Base-by-base conservation (phyloP, 2,797 vertebrate genomes). In the Sylvilagus floridanus region DNA sequence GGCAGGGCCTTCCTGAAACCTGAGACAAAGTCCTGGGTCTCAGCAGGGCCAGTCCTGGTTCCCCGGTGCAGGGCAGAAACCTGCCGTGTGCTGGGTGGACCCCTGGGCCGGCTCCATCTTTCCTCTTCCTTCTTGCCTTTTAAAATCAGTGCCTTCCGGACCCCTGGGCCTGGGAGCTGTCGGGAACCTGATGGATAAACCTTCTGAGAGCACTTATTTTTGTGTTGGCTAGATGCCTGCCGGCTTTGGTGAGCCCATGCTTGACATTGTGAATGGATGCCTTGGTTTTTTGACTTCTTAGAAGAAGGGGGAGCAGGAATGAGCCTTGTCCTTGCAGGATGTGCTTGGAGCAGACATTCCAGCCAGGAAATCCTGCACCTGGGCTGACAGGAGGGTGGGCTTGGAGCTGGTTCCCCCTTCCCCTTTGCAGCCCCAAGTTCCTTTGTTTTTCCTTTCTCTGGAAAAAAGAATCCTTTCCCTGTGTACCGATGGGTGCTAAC, bases 111-210 rank as follows among this genome's bases (percentile, higher is more conserved):
- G 17, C n/a, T 60, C 32, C 24, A 1, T 78, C 93, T 73, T 22
- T 54, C 47, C n/a, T 96, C 95, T 97, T 93, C 95, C 68, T 92
- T 94, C 96, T 96, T 60, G 17, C 30, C 91, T 97, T 96, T 96
- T 96, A 96, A 97, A 97, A 97, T 88, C 47, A 68, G 83, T 79
- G 96, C 96, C 96, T 97, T 97, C 97, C 57, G 88, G 93, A 97
- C 96, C 93, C 95, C 95, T 96, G 47, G 42, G 97, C 75, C 97
- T 30, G 66, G 83, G 96, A 96, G 83, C 97, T 97, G 94, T 97
- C 97, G 13, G 93, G 78, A 97, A 96, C 96, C 97, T 98, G 97
- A 96, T 97, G 97, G 98, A 96, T 98, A 97, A 98, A 98, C 96
- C 93, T 96, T 97, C 93, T 90, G 93, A 97, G 96, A 96, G 89